Base-by-base conservation (phyloP, 1,140 invertebrate species). In the Conus ventricosus region DNA sequence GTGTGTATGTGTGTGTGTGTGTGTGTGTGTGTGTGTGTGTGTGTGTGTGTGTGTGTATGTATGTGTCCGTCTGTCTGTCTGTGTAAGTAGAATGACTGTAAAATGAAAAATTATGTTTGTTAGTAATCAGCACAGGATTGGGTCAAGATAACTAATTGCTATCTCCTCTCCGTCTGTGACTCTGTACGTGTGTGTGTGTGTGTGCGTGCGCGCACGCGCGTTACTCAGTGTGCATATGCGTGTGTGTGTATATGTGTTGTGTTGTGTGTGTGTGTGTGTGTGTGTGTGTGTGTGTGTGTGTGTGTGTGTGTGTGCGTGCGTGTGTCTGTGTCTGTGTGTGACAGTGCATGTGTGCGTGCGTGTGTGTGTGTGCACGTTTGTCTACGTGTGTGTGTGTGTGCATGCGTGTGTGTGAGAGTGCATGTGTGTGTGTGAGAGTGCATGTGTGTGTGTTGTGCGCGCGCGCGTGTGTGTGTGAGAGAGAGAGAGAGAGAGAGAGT, bases 1-100 rank as follows among this genome's bases (percentile, higher is more conserved):
- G 78, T 81, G 27, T 81, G 78, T 81, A 4, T 81, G 78, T 81
- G 27, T 81, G 78, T 81, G 27, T 81, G 78, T 81, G 78, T 81
- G 78, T 81, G 78, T 81, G 78, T 81, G 78, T 81, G 78, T 81
- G 78, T 81, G 78, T 81, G 27, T 81, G 78, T 81, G 27, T 81
- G 78, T 81, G 27, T 81, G 78, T 81, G 27, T 81, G 78, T 81
- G 27, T 81, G 78, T 81, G 13, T 81, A 6, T 75, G 17, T 23
- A 4, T 75, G 17, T 75, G n/a, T 75, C n/a, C n/a, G n/a, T n/a
- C n/a, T n/a, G n/a, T 75, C 4, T 75, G 71, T 75, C 4, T n/a
- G n/a, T 75, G 71, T 75, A 23, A 20, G 71, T 75, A 63, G 60
- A 63, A 0, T 13, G 60, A 63, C 60, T 78, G 11, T 78, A 78